Percentiles rank a stretch among this genome's conserved stretches.
These are phyloP conservation scores for Lophura nycthemera DNA, from an alignment of 2,113 vertebrate species.

Conservation along the genomic window DNA sequence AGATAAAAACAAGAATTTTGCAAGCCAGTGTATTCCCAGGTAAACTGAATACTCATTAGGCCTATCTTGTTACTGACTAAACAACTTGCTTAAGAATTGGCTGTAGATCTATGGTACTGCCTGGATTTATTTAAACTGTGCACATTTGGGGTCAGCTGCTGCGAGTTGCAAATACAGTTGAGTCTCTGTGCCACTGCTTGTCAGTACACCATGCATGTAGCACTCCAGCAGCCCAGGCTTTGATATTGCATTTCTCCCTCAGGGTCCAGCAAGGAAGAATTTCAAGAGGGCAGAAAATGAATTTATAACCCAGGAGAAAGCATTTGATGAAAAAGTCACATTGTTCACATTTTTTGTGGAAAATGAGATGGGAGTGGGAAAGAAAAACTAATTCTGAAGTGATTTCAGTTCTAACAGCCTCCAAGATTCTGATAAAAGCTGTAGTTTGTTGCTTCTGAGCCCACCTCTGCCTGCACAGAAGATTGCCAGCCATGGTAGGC, in stretches of 20 bases:
- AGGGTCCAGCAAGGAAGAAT: slow-evolving; percentile 15
- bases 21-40: not conserved
- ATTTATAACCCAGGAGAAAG: slow-evolving; percentile 54
- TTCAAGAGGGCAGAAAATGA: slow-evolving; percentile 55
- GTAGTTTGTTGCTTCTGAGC: not conserved
- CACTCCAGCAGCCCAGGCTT: not conserved
- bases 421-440: not conserved
- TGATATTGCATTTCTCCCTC: slow-evolving; percentile 18
- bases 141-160: not conserved
- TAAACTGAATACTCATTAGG: not conserved
- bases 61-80: slow-evolving; percentile 2
- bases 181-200: not conserved
- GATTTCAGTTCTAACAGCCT: slow-evolving; percentile 5
- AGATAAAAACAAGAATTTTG: not conserved
- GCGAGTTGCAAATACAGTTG: not conserved
- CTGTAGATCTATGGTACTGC: not conserved
- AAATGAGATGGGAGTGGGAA: slow-evolving; percentile 15
- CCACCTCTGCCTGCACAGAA: not conserved
- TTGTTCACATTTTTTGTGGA: slow-evolving; percentile 31
- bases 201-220: not conserved
- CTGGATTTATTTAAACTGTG: not conserved
- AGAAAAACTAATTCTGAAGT: not conserved
- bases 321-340: slow-evolving; percentile 4
- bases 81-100: not conserved
- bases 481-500: not conserved